Percentiles rank a stretch among this genome's conserved stretches.
phyloP scores from a whole-genome alignment of 2,888 invertebrate species.

The Epinotia bilunana region DNA sequence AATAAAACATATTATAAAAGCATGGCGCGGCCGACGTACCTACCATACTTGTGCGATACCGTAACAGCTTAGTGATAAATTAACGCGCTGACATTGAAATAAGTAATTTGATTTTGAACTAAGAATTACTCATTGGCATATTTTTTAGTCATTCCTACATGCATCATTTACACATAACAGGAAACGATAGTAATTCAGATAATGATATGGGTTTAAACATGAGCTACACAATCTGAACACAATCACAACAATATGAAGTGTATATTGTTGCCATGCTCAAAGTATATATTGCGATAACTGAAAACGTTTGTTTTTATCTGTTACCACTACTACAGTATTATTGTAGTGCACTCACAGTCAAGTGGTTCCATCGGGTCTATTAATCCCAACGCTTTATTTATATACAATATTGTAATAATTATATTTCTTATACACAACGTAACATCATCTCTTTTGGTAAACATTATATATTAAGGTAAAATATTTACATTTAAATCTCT shows the following conservation, averaged over 20 bases:
- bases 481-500: slow-evolving; percentile 1
- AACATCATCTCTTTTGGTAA: slow-evolving; percentile 27
- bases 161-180: slow-evolving; percentile 2
- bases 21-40: too few relatives aligned
- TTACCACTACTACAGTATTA: slow-evolving; percentile 15
- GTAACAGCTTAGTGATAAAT: slow-evolving; percentile 7
- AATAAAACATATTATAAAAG: too few relatives aligned
- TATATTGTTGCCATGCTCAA: not conserved
- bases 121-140: not conserved
- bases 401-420: not conserved
- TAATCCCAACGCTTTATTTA: slow-evolving; percentile 14
- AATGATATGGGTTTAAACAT: not conserved
- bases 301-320: slow-evolving; percentile 20
- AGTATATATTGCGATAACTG: slow-evolving; percentile 2
- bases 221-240: too few relatives aligned
- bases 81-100: not conserved
- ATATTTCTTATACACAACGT: slow-evolving; percentile 21
- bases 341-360: slow-evolving; percentile 11
- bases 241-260: not conserved
- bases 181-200: not conserved
- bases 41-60: too few relatives aligned
- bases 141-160: slow-evolving; percentile 1
- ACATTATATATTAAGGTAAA: slow-evolving; percentile 12
- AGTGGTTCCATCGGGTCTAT: slow-evolving; percentile 8
- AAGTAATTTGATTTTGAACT: slow-evolving; percentile 10